Percentiles rank a stretch among this genome's conserved stretches.
Conservation (phyloP, 1,140 invertebrate genomes). For the Manduca sexta region DNA sequence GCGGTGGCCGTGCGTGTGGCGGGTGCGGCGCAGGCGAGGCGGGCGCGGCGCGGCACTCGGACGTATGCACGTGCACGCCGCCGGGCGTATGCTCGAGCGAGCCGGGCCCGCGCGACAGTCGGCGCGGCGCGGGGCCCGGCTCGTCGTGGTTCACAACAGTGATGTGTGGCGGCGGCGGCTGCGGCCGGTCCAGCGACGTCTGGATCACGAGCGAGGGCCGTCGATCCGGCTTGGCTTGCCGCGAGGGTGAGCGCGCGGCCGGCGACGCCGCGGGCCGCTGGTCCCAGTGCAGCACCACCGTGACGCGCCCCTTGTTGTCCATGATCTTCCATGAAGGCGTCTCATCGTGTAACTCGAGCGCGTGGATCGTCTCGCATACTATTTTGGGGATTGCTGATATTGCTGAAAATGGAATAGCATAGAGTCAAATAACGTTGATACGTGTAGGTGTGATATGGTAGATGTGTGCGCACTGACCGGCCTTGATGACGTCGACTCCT, state of each 20-base stretch:
- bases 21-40: slow-evolving; percentile 71
- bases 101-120: slow-evolving; percentile 78
- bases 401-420: slow-evolving; percentile 74
- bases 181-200: slow-evolving; percentile 83
- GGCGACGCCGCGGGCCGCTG: slow-evolving; percentile 80
- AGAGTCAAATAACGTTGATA: too few species aligned
- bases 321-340: slow-evolving; percentile 97
- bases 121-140: slow-evolving; percentile 66
- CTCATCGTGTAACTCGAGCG: slow-evolving; percentile 94
- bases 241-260: slow-evolving; percentile 77
- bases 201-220: slow-evolving; percentile 83
- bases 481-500: slow-evolving; percentile 92
- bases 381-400: slow-evolving; percentile 96
- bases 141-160: slow-evolving; percentile 93
- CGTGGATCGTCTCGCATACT: slow-evolving; percentile 96
- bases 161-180: slow-evolving; percentile 82
- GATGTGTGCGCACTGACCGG: slow-evolving; percentile 82
- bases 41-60: slow-evolving; percentile 86
- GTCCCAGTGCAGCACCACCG: slow-evolving; percentile 94
- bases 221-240: slow-evolving; percentile 73
- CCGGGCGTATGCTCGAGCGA: slow-evolving; percentile 78
- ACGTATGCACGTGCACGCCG: slow-evolving; percentile 87
- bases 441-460: too few species aligned
- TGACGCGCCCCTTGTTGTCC: slow-evolving; percentile 95
- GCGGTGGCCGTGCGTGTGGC: slow-evolving; percentile 61